These are phyloP conservation scores for Tamias sibiricus DNA, from an alignment of 2,113 vertebrate genomes.

Conservation along the genomic window DNA sequence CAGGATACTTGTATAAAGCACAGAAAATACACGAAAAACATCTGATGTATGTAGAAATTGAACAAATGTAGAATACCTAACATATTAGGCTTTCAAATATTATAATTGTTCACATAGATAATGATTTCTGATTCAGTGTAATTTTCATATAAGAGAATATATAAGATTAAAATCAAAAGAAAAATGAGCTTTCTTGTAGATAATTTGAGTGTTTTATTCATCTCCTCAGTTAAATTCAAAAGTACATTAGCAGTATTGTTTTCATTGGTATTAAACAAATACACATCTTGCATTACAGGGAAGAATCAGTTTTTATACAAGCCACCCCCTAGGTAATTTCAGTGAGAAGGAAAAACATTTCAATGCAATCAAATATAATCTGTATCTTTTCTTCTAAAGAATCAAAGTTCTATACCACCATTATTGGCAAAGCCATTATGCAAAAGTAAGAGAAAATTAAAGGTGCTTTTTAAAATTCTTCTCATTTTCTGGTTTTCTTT, in stretches of 20 bases:
- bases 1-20: neutral
- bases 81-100: neutral
- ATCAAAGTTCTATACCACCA: neutral
- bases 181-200: slow-evolving; percentile 11
- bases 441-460: slow-evolving; percentile 54
- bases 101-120: slow-evolving; percentile 14
- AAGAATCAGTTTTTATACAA: neutral
- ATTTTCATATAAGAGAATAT: slow-evolving; percentile 51
- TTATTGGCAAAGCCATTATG: slow-evolving; percentile 52
- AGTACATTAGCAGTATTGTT: slow-evolving; percentile 51
- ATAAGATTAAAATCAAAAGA: slow-evolving; percentile 48
- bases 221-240: slow-evolving; percentile 53
- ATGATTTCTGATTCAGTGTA: slow-evolving; percentile 4
- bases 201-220: slow-evolving; percentile 36
- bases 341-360: slow-evolving; percentile 23
- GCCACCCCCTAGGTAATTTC: neutral
- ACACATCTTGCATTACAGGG: neutral
- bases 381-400: slow-evolving; percentile 52
- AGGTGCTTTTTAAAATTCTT: neutral
- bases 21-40: neutral
- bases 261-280: slow-evolving; percentile 47
- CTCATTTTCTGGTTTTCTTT: slow-evolving; percentile 12
- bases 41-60: neutral
- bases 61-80: neutral
- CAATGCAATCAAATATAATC: slow-evolving; percentile 60